Conservation (phyloP, 2,113 vertebrate genomes). For the Rhinolophus sinicus region DNA sequence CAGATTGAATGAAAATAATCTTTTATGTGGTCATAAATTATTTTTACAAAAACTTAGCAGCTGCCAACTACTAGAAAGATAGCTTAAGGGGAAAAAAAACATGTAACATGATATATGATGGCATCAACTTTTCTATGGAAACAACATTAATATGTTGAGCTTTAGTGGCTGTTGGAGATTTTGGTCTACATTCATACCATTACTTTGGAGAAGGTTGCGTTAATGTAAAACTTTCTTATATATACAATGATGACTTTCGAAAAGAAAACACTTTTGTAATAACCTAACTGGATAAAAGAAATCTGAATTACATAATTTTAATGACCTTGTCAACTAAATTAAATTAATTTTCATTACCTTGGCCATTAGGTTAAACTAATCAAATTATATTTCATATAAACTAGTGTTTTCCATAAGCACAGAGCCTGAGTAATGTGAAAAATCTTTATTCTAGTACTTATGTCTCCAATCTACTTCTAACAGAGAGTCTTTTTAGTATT, state of each 20-base stretch:
- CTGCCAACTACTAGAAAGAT: neutral
- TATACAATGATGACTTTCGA: neutral
- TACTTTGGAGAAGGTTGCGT: neutral
- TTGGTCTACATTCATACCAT: neutral
- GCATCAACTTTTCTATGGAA: neutral
- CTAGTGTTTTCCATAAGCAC: neutral
- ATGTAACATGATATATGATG: neutral
- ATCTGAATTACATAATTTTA: neutral
- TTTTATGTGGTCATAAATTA: neutral
- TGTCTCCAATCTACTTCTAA: neutral
- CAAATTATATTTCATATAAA: slow-evolving; percentile 20
- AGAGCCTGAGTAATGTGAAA: neutral
- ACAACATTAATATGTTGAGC: neutral
- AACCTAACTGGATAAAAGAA: neutral
- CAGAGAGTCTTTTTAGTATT: slow-evolving; percentile 17
- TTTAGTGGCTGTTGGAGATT: neutral
- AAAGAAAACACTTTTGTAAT: neutral
- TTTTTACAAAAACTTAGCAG: neutral
- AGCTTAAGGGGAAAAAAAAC: neutral
- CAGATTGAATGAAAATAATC: neutral
- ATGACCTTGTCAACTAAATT: neutral
- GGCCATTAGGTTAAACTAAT: neutral
- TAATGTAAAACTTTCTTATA: neutral
- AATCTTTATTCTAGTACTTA: neutral
- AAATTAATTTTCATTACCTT: neutral